Evolutionary conservation across 2,888 invertebrate species (phyloP).

Genomic region (Eulithis testata): DNA sequence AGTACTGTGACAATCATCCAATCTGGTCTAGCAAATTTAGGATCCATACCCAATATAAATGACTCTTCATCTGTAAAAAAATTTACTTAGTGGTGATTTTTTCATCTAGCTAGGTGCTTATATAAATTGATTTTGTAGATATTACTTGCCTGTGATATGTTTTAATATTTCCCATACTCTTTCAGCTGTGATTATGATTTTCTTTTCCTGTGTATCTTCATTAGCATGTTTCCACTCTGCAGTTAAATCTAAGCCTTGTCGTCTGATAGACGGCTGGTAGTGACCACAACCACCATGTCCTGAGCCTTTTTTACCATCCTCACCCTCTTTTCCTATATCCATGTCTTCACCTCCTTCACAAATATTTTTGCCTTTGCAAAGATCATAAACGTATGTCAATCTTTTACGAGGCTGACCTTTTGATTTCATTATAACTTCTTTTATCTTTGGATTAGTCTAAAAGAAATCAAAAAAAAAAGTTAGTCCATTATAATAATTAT

Average conservation of each 20-base stretch:
- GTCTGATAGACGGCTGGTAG: slow-evolving; percentile 96
- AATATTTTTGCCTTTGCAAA: slow-evolving; percentile 98
- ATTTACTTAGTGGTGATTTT: neutral
- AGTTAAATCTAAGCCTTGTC: slow-evolving; percentile 95
- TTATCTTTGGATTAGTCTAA: slow-evolving; percentile 95
- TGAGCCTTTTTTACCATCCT: slow-evolving; percentile 83
- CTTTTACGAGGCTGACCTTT: slow-evolving; percentile 98
- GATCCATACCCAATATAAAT: slow-evolving; percentile 97
- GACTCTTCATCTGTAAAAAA: slow-evolving; percentile 94
- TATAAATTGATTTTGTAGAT: neutral
- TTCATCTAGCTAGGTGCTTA: too few relatives aligned
- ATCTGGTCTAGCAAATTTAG: slow-evolving; percentile 98
- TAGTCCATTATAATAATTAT: too few relatives aligned
- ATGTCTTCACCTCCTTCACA: slow-evolving; percentile 99
- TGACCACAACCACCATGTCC: slow-evolving; percentile 98
- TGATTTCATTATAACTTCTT: slow-evolving; percentile 97
- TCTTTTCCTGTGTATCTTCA: slow-evolving; percentile 99
- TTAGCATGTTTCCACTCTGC: slow-evolving; percentile 99
- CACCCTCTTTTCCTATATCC: slow-evolving; percentile 93
- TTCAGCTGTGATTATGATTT: slow-evolving; percentile 97
- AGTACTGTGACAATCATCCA: slow-evolving; percentile 99
- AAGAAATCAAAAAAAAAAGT: slow-evolving; percentile 47
- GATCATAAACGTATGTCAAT: slow-evolving; percentile 97
- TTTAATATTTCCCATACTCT: slow-evolving; percentile 98
- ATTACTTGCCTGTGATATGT: slow-evolving; percentile 88